Evolutionary conservation across 35 echinoderm and acorn worm genomes (phyloP).

Genomic region (Heliocidaris tuberculata): DNA sequence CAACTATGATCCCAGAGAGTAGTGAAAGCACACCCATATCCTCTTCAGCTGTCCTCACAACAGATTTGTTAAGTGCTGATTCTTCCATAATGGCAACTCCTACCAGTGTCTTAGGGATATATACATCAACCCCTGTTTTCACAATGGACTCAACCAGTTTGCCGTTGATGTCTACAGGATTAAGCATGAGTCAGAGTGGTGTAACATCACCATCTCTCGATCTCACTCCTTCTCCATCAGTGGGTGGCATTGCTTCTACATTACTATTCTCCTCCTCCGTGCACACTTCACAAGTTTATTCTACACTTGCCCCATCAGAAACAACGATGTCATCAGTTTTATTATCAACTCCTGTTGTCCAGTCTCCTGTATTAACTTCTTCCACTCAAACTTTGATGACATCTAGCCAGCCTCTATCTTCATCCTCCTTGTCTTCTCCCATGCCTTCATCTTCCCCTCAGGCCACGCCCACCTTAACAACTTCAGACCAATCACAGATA

Average conservation of each 20-base stretch:
- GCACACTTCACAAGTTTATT: not conserved
- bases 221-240: not conserved
- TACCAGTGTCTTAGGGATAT: not conserved
- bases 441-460: not conserved
- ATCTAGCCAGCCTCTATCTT: not conserved
- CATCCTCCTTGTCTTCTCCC: not conserved
- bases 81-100: not conserved
- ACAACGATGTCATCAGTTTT: not conserved
- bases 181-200: not conserved
- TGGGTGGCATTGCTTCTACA: not conserved
- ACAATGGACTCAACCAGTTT: slow-evolving; percentile 14
- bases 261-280: not conserved
- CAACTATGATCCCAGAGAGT: not conserved
- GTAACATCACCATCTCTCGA: not conserved
- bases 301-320: not conserved
- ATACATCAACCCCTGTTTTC: not conserved
- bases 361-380: not conserved
- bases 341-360: not conserved
- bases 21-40: not conserved
- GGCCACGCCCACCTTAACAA: not conserved
- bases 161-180: not conserved
- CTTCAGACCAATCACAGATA: not conserved
- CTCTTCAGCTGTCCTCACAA: not conserved
- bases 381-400: not conserved
- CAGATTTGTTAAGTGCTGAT: not conserved